Evolutionary conservation across 2,797 vertebrate genomes (phyloP).

Genomic region (Oreochromis mossambicus): DNA sequence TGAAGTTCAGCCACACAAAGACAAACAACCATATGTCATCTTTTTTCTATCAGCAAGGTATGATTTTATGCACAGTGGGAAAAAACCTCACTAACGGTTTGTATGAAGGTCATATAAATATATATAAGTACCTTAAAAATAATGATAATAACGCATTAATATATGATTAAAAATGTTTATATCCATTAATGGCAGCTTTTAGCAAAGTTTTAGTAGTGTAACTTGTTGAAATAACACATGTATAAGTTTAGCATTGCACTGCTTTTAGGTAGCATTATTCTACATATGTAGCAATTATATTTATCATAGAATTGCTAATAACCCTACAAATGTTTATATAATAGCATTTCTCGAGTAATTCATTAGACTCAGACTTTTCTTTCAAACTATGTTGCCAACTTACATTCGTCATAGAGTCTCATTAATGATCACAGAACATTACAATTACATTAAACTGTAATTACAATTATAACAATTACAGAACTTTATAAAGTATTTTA

Average conservation of each 20-base stretch:
- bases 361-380: neutral
- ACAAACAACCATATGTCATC: constrained; percentile 50
- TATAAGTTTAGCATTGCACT: neutral
- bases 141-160: neutral
- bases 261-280: neutral
- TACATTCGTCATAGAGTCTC: neutral
- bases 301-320: neutral
- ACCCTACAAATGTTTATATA: neutral
- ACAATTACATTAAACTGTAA: neutral
- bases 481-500: neutral
- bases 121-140: neutral
- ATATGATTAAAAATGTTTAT: neutral
- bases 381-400: neutral
- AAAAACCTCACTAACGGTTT: neutral
- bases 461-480: too few species aligned
- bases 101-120: neutral
- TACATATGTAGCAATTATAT: neutral
- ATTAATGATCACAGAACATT: neutral
- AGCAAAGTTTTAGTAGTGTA: neutral
- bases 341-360: neutral
- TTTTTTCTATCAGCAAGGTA: constrained; percentile 57
- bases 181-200: neutral
- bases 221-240: neutral
- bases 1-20: constrained; percentile 43
- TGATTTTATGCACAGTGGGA: constrained; percentile 45